These are phyloP conservation scores for Metellina segmentata DNA, from an alignment of 2,888 invertebrate species.

Conservation along the genomic window DNA sequence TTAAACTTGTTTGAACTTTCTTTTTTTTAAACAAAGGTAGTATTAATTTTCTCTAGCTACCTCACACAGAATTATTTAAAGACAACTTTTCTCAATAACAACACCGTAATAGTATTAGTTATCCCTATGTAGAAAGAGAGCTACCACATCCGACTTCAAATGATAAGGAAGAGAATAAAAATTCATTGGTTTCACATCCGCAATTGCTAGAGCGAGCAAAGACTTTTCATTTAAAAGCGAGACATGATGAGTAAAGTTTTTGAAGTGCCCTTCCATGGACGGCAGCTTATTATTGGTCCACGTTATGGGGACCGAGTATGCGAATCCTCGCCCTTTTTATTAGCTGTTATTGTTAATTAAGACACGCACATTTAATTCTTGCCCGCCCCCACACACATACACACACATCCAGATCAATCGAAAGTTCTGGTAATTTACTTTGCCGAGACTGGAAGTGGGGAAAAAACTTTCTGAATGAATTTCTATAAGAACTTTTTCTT, in stretches of 20 bases:
- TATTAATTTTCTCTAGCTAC: too few species aligned
- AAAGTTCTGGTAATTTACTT: constrained; percentile 76
- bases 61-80: too few species aligned
- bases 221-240: constrained; percentile 49
- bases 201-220: constrained; percentile 1
- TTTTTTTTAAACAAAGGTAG: too few species aligned
- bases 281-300: constrained; percentile 58
- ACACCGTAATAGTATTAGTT: too few species aligned
- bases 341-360: constrained; percentile 77
- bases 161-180: not conserved
- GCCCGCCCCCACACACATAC: constrained; percentile 52
- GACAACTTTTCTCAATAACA: too few species aligned
- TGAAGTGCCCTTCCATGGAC: constrained; percentile 33
- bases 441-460: constrained; percentile 57
- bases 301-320: constrained; percentile 53
- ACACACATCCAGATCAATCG: constrained; percentile 73
- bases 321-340: constrained; percentile 71
- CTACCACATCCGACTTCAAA: too few species aligned
- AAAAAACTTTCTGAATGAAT: constrained; percentile 69
- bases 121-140: too few species aligned
- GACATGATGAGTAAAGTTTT: constrained; percentile 40
- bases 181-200: constrained; percentile 31
- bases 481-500: constrained; percentile 76
- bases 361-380: constrained; percentile 73
- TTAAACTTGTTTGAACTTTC: too few species aligned